These are phyloP conservation scores for Drosophila dives DNA, from an alignment of 2,888 invertebrate species.

Conservation along the genomic window DNA sequence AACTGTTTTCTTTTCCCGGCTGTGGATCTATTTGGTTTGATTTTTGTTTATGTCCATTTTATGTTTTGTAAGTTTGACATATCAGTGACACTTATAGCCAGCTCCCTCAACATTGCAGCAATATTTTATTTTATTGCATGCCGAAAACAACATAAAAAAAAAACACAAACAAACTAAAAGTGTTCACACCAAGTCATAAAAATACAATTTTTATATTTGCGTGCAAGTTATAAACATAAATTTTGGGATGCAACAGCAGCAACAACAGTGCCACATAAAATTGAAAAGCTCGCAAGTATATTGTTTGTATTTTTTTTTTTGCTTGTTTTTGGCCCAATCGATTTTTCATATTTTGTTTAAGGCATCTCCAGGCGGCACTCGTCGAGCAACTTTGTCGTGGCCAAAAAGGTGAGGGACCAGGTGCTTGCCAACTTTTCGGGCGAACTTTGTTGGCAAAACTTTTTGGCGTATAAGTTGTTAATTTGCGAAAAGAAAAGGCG, in stretches of 20 bases:
- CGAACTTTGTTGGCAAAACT: slow-evolving; percentile 67
- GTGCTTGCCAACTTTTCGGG: slow-evolving; percentile 70
- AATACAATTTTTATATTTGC: slow-evolving; percentile 72
- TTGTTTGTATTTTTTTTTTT: slow-evolving; percentile 17
- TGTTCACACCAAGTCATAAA: slow-evolving; percentile 62
- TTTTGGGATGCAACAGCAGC: slow-evolving; percentile 55
- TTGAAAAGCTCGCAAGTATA: slow-evolving; percentile 70
- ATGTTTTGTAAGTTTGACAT: slow-evolving; percentile 80
- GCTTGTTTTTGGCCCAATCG: slow-evolving; percentile 43
- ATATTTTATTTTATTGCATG: slow-evolving; percentile 75
- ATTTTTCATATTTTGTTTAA: slow-evolving; percentile 64
- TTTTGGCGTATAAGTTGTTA: slow-evolving; percentile 77
- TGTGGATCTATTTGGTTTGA: slow-evolving; percentile 34
- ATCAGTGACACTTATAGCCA: slow-evolving; percentile 75
- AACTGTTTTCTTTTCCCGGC: background rate
- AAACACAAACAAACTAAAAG: slow-evolving; percentile 25
- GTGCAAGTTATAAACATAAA: slow-evolving; percentile 74
- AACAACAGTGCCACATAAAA: slow-evolving; percentile 58
- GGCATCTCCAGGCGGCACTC: slow-evolving; percentile 28
- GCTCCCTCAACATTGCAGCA: slow-evolving; percentile 60
- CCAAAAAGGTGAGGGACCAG: slow-evolving; percentile 57
- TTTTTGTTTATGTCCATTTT: slow-evolving; percentile 68
- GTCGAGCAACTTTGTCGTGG: slow-evolving; percentile 67
- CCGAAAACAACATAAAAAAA: background rate
- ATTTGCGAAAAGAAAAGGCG: slow-evolving; percentile 77